phyloP scores from a whole-genome alignment of 2,113 vertebrate species.

The Takifugu flavidus region DNA sequence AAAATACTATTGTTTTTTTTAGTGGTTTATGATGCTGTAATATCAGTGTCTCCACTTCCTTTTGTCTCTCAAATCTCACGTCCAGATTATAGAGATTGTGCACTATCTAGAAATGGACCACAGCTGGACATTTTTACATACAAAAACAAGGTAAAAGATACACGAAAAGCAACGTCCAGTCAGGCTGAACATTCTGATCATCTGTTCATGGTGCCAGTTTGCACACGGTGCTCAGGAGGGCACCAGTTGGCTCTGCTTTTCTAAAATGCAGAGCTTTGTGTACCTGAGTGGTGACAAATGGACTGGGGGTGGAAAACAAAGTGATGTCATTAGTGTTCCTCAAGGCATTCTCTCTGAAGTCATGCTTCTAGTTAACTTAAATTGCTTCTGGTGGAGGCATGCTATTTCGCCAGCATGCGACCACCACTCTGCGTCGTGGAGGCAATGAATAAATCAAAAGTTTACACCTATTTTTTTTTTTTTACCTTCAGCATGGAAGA shows the following conservation, averaged over 20 bases:
- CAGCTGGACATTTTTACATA: no score
- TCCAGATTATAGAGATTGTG: no score
- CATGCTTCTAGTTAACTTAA: conserved; percentile 21
- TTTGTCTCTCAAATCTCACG: no score
- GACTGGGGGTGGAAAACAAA: conserved; percentile 13
- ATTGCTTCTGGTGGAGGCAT: conserved; percentile 16
- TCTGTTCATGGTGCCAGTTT: not conserved
- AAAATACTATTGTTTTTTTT: no score
- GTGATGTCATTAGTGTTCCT: conserved; percentile 24
- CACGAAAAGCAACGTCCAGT: no score
- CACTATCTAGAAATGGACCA: no score
- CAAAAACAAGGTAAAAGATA: no score
- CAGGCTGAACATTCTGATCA: no score
- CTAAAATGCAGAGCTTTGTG: conserved; percentile 11
- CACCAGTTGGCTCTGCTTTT: not conserved
- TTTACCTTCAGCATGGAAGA: conserved; percentile 21
- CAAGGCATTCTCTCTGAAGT: conserved; percentile 17
- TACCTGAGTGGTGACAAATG: not conserved
- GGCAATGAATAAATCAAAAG: conserved; percentile 46
- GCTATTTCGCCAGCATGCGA: conserved; percentile 31
- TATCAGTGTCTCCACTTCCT: no score
- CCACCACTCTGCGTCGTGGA: conserved; percentile 18
- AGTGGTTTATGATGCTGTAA: no score
- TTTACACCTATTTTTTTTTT: no score
- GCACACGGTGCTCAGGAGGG: not conserved